Evolutionary conservation across 2,888 invertebrate species (phyloP), one percentile per base, ranked within the genome.

Genomic region (Carpatolechia fugitivella): DNA sequence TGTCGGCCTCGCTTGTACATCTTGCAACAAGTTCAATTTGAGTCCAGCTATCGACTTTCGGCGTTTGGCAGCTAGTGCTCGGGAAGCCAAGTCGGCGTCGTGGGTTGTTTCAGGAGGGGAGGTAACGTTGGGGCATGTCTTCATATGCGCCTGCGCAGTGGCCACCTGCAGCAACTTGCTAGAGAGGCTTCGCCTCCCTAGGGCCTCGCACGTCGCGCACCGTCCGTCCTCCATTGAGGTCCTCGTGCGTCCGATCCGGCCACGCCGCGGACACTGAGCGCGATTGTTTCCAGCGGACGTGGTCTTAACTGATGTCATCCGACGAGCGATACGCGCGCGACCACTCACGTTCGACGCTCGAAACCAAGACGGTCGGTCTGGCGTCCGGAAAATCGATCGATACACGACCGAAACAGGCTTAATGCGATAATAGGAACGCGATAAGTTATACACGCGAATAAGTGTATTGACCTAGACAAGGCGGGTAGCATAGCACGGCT

Each of bases 271-370:
- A 82, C 82, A 90, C 90, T 90, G 89, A 88, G 81, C 78, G 84
- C 75, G 80, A 80, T 81, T 82, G 82, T 83, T 79, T 80, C 80
- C 74, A 82, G 71, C 88, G 86, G 86, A 85, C 86, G 89, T 80
- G 81, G 76, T 82, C 80, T 87, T 85, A 88, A 90, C 90, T 88
- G 90, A 90, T 90, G 90, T 90, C 90, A 90, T 89, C 85, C 84
- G 82, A 82, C 76, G 78, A 76, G 76, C 83, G 76, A 72, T 67
- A 72, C 76, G 77, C 79, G 82, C 86, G 66, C 84, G 79, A 81
- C 80, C 78, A 78, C 71, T 80, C 82, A 69, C 77, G 74, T 73
- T 75, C 76, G 76, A 68, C 74, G 74, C 80, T 80, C 80, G 74
- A 78, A 80, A 78, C 80, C 76, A 81, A 85, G 82, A 80, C 80